phyloP scores from a whole-genome alignment of 2,888 invertebrate species.

The Metopia argyrocephala region DNA sequence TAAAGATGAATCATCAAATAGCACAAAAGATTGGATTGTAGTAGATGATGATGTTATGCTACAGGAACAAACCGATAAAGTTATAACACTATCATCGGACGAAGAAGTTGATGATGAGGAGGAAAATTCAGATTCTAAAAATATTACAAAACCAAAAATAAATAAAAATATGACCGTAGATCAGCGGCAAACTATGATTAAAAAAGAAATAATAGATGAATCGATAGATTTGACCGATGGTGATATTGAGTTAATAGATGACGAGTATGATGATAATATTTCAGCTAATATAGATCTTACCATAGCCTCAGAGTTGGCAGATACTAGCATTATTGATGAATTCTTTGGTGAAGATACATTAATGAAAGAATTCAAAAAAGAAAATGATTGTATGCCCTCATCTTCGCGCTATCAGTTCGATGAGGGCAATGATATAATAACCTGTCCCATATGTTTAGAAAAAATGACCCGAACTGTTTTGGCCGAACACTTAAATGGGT shows the following conservation, averaged over 20 bases:
- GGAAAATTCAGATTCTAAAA: conserved; percentile 24
- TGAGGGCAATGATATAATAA: conserved; percentile 74
- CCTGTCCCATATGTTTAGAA: conserved; percentile 76
- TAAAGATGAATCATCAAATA: conserved; percentile 62
- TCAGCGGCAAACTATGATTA: conserved; percentile 72
- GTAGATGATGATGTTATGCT: conserved; percentile 75
- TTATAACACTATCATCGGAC: conserved; percentile 70
- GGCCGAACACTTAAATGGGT: conserved; percentile 76
- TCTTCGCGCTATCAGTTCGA: conserved; percentile 68
- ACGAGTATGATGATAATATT: conserved; percentile 71
- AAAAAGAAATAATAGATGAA: conserved; percentile 75
- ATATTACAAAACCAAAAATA: conserved; percentile 44
- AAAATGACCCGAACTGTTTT: conserved; percentile 73
- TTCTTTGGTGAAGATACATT: conserved; percentile 75
- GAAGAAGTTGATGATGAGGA: conserved; percentile 67
- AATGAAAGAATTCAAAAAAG: conserved; percentile 73
- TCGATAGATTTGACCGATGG: conserved; percentile 66
- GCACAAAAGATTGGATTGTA: conserved; percentile 65
- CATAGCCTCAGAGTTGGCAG: conserved; percentile 70
- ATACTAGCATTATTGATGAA: conserved; percentile 75
- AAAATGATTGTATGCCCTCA: conserved; percentile 72
- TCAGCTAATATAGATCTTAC: conserved; percentile 64
- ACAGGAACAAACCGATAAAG: conserved; percentile 58
- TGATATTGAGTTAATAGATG: conserved; percentile 75
- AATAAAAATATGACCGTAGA: conserved; percentile 66